Percentiles rank a stretch among this genome's conserved stretches.
Evolutionary conservation across 2,888 invertebrate genomes (phyloP).

Genomic region (Ophion obscuratus): DNA sequence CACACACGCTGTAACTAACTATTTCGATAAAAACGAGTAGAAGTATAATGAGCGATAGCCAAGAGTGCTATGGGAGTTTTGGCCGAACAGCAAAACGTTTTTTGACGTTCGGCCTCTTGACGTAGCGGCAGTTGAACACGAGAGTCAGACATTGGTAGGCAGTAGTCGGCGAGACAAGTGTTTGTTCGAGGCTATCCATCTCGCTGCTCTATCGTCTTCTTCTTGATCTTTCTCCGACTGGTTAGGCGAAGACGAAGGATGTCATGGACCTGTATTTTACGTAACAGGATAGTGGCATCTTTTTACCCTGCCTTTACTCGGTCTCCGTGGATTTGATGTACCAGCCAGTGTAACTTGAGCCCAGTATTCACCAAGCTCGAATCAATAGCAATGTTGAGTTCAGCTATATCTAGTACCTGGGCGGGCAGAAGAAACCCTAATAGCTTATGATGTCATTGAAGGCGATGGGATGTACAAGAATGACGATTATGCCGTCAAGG

Average conservation of each 20-base stretch:
- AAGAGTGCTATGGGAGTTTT: slow-evolving; percentile 35
- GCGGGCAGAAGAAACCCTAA: background rate
- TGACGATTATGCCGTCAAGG: too few relatives aligned
- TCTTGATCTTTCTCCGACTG: slow-evolving; percentile 5
- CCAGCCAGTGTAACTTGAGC: background rate
- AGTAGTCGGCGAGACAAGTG: slow-evolving; percentile 21
- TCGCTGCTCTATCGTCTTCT: slow-evolving; percentile 6
- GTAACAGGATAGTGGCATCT: slow-evolving; percentile 3
- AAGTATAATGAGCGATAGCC: slow-evolving; percentile 12
- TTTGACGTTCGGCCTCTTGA: slow-evolving; percentile 31
- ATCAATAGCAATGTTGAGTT: slow-evolving; percentile 5
- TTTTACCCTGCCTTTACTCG: too few relatives aligned
- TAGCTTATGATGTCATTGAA: background rate
- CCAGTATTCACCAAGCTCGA: slow-evolving; percentile 12
- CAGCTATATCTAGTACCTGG: background rate
- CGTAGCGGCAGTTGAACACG: slow-evolving; percentile 24
- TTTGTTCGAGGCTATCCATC: slow-evolving; percentile 40
- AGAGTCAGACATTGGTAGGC: slow-evolving; percentile 26
- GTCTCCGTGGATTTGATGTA: too few relatives aligned
- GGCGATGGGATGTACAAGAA: background rate
- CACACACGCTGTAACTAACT: background rate
- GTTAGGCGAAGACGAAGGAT: slow-evolving; percentile 26
- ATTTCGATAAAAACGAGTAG: slow-evolving; percentile 1
- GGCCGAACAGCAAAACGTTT: slow-evolving; percentile 47
- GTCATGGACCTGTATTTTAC: slow-evolving; percentile 33